Conservation (phyloP, 2,797 vertebrate species). For the Ataeniobius toweri region DNA sequence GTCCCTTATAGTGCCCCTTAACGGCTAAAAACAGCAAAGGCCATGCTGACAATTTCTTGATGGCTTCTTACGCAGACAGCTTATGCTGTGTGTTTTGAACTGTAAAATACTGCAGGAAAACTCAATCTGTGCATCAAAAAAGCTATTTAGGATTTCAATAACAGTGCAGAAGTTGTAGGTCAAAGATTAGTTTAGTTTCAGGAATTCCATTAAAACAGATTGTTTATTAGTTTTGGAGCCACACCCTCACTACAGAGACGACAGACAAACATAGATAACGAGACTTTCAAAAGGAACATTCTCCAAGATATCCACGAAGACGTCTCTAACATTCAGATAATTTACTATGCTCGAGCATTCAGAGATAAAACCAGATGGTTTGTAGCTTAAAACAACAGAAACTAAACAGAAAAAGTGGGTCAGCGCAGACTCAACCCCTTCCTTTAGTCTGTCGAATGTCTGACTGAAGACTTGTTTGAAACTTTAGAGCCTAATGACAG, state of each 20-base stretch:
- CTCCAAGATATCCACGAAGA: slow-evolving; percentile 18
- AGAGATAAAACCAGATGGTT: slow-evolving; percentile 27
- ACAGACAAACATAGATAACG: slow-evolving; percentile 31
- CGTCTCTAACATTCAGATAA: neutral
- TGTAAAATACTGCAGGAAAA: neutral
- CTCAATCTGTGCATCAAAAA: neutral
- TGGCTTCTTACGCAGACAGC: neutral
- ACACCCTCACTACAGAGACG: slow-evolving; percentile 25
- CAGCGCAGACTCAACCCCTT: slow-evolving; percentile 27
- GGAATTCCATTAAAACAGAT: slow-evolving; percentile 58
- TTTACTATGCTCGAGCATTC: slow-evolving; percentile 15
- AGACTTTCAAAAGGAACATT: slow-evolving; percentile 23
- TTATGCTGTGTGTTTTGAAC: neutral
- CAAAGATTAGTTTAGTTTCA: slow-evolving; percentile 38
- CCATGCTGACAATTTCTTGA: neutral
- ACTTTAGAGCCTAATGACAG: slow-evolving; percentile 9
- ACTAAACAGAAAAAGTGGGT: slow-evolving; percentile 45
- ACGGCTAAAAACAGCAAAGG: neutral
- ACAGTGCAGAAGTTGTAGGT: slow-evolving; percentile 2
- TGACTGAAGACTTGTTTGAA: slow-evolving; percentile 26
- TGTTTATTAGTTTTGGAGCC: slow-evolving; percentile 57
- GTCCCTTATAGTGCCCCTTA: slow-evolving; percentile 19
- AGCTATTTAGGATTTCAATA: slow-evolving; percentile 13
- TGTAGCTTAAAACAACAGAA: slow-evolving; percentile 43
- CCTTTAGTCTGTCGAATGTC: slow-evolving; percentile 10